Evolutionary conservation across 2,113 vertebrate genomes (phyloP), one percentile per base, ranked within the genome.

Genomic region (Aspiorhynchus laticeps): DNA sequence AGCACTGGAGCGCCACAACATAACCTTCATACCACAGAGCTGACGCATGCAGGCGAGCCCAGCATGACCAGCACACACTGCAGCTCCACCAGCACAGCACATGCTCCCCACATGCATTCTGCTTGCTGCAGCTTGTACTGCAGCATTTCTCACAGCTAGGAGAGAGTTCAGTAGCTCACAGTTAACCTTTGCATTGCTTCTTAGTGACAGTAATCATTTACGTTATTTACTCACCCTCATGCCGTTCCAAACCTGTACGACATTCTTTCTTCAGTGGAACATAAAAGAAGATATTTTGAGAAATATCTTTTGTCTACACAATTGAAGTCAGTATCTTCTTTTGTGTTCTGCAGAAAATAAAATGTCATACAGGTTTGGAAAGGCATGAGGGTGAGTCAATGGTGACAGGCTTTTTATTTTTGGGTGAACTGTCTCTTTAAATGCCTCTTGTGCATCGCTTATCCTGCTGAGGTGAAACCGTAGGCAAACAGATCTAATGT

Each of bases 1-100:
- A 92, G 92, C 92, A 89, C 91, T 86, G 83, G 88, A 87, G 91
- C 88, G 89, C 89, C 91, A 89, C 88, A 90, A 89, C 87, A 90
- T 92, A 92, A 94, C 93, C 92, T 94, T 93, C 91, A 91, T 53
- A 83, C 75, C 81, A 56, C 69, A 89, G 85, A 87, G 90, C 90
- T 93, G 92, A 93, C 81, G 88, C 92, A 87, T 88, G 89, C 93
- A 89, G 88, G 78, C 90, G 87, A 85, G 87, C 85, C 82, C 79
- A 85, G 75, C 75, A 88, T 86, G 88, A 65, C 65, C 81, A 88
- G 83, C 84, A 89, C 84, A 73, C 78, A 77, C 43, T 90, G 83
- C 82, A 85, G 87, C 82, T 67, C 12, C 78, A 51, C 61, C 84
- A 67, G 81, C 84, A 74, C 56, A 63, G 48, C 26, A 38, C 67